Evolutionary conservation across 2,113 vertebrate species (phyloP).

Genomic region (Periophthalmodon schlosseri): DNA sequence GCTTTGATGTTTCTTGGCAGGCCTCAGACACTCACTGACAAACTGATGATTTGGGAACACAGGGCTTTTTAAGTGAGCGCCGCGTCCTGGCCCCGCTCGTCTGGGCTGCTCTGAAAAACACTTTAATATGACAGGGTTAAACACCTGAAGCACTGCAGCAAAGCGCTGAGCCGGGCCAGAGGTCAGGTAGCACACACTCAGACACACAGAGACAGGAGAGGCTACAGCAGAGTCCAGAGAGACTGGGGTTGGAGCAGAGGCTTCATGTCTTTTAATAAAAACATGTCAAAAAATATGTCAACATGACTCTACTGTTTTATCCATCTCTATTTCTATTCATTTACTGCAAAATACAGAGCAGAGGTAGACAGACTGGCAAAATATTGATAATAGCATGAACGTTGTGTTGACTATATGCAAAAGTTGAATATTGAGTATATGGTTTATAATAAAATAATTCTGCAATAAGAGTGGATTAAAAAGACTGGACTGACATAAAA

Average conservation of each 20-base stretch:
- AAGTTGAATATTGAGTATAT: too few species aligned
- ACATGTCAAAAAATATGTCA: not conserved
- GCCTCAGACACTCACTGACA: slow-evolving; percentile 69
- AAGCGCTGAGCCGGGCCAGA: slow-evolving; percentile 35
- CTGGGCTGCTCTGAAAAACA: slow-evolving; percentile 64
- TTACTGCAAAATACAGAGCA: too few species aligned
- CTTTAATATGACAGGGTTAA: slow-evolving; percentile 75
- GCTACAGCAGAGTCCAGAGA: slow-evolving; percentile 2
- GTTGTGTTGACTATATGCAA: too few species aligned
- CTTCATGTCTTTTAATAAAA: too few species aligned
- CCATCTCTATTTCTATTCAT: too few species aligned
- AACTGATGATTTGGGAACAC: slow-evolving; percentile 62
- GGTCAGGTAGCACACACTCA: slow-evolving; percentile 58
- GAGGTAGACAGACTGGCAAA: too few species aligned
- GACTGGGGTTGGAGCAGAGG: not conserved
- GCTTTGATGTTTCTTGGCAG: slow-evolving; percentile 77
- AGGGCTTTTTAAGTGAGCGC: slow-evolving; percentile 30
- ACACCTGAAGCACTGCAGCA: slow-evolving; percentile 61
- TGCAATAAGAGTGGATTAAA: too few species aligned
- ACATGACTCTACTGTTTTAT: not conserved
- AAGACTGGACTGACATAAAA: too few species aligned
- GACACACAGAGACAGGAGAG: not conserved
- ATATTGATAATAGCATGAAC: too few species aligned
- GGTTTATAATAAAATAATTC: too few species aligned
- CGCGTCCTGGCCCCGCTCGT: slow-evolving; percentile 51